These are phyloP conservation scores for Dascillus cervinus DNA, from an alignment of 2,888 invertebrate species.

Conservation along the genomic window DNA sequence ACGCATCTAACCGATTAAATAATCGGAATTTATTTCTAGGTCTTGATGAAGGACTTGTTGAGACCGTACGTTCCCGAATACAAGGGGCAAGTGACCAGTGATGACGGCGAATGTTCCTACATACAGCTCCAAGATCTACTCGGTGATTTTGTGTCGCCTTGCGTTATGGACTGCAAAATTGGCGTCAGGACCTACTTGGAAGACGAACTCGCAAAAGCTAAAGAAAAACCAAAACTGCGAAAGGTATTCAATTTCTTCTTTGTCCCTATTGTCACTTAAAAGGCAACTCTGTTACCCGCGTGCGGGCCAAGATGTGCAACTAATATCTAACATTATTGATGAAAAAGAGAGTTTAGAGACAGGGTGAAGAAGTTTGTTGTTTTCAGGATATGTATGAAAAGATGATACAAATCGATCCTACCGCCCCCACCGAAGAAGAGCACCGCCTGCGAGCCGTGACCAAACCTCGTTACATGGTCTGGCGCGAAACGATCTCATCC, in stretches of 20 bases:
- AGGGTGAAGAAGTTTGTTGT: too few relatives aligned
- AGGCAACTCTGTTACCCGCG: constrained; percentile 1
- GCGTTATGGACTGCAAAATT: constrained; percentile 96
- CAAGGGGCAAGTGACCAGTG: constrained; percentile 75
- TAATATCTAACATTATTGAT: too few relatives aligned
- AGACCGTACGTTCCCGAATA: constrained; percentile 89
- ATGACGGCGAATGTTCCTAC: constrained; percentile 76
- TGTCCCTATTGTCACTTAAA: not conserved
- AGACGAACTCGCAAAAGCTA: constrained; percentile 89
- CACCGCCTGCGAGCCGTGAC: constrained; percentile 85
- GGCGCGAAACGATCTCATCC: constrained; percentile 95
- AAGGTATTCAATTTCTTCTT: constrained; percentile 50
- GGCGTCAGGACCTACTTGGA: constrained; percentile 92
- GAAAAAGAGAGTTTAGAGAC: too few relatives aligned
- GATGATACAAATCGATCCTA: constrained; percentile 89
- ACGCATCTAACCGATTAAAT: too few relatives aligned
- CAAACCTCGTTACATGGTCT: constrained; percentile 91
- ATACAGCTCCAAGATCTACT: constrained; percentile 88
- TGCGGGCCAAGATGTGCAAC: too few relatives aligned
- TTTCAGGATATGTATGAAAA: constrained; percentile 92
- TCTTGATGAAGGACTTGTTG: constrained; percentile 81
- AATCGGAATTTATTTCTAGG: constrained; percentile 25
- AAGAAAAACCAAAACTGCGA: constrained; percentile 85
- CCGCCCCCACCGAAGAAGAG: constrained; percentile 85
- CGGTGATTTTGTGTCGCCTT: constrained; percentile 84